phyloP scores from a whole-genome alignment of 2,113 vertebrate species.

The Albula glossodonta region DNA sequence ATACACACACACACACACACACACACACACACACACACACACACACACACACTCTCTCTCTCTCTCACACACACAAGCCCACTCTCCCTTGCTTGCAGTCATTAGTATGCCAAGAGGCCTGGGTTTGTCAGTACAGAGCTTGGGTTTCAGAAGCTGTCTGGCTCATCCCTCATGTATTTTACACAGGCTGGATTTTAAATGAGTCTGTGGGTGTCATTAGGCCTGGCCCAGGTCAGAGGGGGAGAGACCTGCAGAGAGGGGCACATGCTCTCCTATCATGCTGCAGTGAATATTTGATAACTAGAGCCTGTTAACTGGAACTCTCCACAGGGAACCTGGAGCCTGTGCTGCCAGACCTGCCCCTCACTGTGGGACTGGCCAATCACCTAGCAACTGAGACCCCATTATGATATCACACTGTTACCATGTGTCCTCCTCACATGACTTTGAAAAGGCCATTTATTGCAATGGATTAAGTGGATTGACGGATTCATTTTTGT shows the following conservation, averaged over 20 bases:
- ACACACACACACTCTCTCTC: too few relatives aligned
- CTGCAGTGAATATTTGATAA: background rate
- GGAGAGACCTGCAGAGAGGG: background rate
- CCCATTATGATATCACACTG: background rate
- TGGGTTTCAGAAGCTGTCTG: background rate
- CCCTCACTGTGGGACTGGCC: background rate
- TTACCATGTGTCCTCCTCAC: background rate
- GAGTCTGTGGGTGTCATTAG: background rate
- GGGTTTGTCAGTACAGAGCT: background rate
- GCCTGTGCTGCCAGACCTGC: background rate
- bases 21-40: too few relatives aligned
- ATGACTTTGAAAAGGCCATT: background rate
- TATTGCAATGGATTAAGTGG: background rate
- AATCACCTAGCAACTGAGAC: background rate
- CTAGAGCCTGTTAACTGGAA: background rate
- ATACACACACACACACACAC: too few relatives aligned
- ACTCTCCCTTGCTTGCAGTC: too few relatives aligned
- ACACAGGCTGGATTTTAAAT: background rate
- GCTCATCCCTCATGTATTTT: background rate
- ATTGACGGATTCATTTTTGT: background rate
- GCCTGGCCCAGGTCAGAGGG: background rate
- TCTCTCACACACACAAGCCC: too few relatives aligned
- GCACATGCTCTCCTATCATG: background rate
- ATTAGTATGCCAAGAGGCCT: background rate
- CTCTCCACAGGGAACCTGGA: background rate